Evolutionary conservation across 2,113 vertebrate genomes (phyloP).

Genomic region (Platanista minor): DNA sequence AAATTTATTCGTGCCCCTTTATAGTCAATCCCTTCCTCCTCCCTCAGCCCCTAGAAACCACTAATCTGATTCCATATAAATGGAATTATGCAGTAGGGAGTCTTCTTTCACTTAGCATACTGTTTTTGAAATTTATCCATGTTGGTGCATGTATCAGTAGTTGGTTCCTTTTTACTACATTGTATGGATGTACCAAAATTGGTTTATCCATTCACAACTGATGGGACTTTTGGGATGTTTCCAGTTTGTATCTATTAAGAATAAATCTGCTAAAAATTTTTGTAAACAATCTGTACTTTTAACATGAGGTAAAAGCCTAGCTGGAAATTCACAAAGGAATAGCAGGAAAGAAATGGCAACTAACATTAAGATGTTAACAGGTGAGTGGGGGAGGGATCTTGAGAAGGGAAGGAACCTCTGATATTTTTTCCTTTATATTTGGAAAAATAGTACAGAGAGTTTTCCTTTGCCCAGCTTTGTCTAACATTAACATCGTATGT

Average conservation of each 20-base stretch:
- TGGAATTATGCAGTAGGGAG: not conserved
- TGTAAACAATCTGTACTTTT: not conserved
- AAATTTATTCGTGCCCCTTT: not conserved
- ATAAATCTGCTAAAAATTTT: not conserved
- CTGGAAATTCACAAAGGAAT: not conserved
- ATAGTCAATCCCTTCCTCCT: not conserved
- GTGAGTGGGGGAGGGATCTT: not conserved
- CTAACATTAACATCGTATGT: not conserved
- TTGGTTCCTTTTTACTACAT: not conserved
- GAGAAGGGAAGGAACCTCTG: not conserved
- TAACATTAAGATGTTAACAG: not conserved
- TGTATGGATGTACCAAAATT: not conserved
- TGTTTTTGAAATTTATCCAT: not conserved
- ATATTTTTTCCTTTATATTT: not conserved
- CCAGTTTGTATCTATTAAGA: not conserved
- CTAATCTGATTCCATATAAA: not conserved
- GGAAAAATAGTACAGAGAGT: not conserved
- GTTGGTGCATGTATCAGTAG: not conserved
- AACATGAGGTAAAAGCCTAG: not conserved
- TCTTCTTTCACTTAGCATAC: not conserved
- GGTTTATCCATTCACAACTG: not conserved
- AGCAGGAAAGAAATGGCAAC: not conserved
- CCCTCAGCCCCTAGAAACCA: not conserved
- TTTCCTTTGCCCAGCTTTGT: constrained; percentile 6
- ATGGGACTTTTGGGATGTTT: not conserved